phyloP scores from a whole-genome alignment of 2,113 vertebrate genomes.

The Alethe castanea region DNA sequence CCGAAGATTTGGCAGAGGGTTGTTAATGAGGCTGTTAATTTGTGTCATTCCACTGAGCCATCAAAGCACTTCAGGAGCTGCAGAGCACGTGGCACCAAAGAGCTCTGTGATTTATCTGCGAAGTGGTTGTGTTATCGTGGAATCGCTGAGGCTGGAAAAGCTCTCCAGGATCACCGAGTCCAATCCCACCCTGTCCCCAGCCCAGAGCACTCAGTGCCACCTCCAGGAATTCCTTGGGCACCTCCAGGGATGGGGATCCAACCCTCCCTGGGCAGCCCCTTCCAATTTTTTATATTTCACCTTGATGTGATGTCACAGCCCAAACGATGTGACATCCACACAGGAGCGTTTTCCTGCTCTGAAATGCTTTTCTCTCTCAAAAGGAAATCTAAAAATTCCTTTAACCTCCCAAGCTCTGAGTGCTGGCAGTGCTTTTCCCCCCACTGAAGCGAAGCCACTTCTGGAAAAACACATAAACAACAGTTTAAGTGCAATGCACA shows the following conservation, averaged over 20 bases:
- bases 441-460: background rate
- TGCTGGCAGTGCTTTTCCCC: background rate
- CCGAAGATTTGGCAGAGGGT: background rate
- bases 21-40: background rate
- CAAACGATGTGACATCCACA: background rate
- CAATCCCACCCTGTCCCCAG: background rate
- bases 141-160: background rate
- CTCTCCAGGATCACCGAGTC: background rate
- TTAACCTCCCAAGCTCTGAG: background rate
- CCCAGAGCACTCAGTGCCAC: background rate
- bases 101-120: background rate
- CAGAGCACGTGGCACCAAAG: background rate
- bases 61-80: background rate
- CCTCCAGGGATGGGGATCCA: background rate
- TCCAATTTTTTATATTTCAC: background rate
- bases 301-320: too few relatives aligned
- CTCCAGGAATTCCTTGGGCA: background rate
- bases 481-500: background rate
- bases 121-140: background rate
- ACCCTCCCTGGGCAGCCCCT: background rate
- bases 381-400: background rate
- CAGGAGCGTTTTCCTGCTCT: background rate
- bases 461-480: background rate
- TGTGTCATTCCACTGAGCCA: background rate
- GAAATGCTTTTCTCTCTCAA: background rate